Conservation (phyloP, 2,113 vertebrate species). For the Progne subis region DNA sequence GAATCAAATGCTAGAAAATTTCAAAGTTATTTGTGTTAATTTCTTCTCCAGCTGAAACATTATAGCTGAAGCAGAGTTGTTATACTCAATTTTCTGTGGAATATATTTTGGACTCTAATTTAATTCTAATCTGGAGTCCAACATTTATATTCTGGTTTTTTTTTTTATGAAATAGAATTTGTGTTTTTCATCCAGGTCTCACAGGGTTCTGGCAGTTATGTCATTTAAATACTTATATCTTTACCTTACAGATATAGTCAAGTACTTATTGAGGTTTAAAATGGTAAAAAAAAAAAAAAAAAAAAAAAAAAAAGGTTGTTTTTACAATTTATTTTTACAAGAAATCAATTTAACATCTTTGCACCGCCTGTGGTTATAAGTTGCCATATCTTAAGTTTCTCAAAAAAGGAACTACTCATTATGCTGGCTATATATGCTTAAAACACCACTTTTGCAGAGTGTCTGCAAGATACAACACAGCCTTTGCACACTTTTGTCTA, state of each 20-base stretch:
- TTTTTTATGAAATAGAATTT: background rate
- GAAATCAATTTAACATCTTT: background rate
- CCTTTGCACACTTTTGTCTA: background rate
- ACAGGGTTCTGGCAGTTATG: background rate
- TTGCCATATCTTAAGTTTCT: conserved; percentile 21
- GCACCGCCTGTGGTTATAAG: background rate
- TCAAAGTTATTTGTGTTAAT: background rate
- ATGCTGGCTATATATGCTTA: conserved; percentile 2
- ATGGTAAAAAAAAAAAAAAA: background rate
- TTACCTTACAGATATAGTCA: background rate
- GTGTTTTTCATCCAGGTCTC: background rate
- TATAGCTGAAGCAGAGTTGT: background rate
- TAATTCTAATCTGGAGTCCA: background rate
- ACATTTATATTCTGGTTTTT: background rate
- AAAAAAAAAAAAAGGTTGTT: background rate
- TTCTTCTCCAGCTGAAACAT: background rate
- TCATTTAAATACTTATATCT: background rate
- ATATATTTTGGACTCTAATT: background rate
- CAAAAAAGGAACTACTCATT: conserved; percentile 65
- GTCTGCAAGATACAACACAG: background rate
- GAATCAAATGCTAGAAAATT: background rate
- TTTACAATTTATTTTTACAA: background rate
- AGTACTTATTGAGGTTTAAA: background rate
- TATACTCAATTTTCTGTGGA: background rate
- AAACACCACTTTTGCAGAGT: conserved; percentile 5